Evolutionary conservation across 2,797 vertebrate genomes (phyloP).

Genomic region (Sylvilagus floridanus): DNA sequence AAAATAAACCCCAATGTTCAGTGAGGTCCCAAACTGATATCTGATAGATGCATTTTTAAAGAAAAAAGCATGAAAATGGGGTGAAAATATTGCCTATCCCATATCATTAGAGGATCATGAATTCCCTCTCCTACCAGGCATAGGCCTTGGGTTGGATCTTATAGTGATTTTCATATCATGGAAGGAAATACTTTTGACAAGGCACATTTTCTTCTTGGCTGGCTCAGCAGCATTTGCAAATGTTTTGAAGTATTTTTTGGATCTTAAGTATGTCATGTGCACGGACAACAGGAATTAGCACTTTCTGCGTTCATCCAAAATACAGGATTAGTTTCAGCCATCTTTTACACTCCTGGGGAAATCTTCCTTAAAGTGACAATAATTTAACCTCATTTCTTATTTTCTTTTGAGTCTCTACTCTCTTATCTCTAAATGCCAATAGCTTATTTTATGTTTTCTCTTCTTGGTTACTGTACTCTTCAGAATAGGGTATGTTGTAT

Average conservation of each 20-base stretch:
- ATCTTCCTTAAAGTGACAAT: conserved; percentile 75
- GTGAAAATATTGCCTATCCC: not conserved
- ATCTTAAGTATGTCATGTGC: conserved; percentile 59
- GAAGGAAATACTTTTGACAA: conserved; percentile 44
- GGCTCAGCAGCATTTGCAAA: conserved; percentile 56
- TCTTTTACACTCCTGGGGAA: conserved; percentile 65
- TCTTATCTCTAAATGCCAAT: conserved; percentile 65
- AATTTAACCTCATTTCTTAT: conserved; percentile 75
- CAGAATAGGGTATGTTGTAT: not conserved
- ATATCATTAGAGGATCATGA: not conserved
- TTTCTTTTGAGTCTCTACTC: conserved; percentile 62
- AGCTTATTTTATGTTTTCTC: conserved; percentile 68
- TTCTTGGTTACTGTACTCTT: conserved; percentile 49
- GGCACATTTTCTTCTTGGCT: conserved; percentile 66
- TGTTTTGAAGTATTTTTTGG: conserved; percentile 51
- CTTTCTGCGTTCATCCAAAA: conserved; percentile 69
- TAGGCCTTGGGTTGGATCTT: not conserved
- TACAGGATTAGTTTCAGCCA: conserved; percentile 75
- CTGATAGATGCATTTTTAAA: not conserved
- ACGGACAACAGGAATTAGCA: conserved; percentile 70
- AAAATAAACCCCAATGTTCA: conserved; percentile 4
- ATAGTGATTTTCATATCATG: conserved; percentile 43
- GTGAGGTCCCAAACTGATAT: not conserved
- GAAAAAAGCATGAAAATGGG: not conserved
- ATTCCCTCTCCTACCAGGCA: not conserved